A percentile compares a stretch with the other conserved stretches of the same genome.
phyloP scores from a whole-genome alignment of 2,888 invertebrate species.

The Gymnoscelis rufifasciata region DNA sequence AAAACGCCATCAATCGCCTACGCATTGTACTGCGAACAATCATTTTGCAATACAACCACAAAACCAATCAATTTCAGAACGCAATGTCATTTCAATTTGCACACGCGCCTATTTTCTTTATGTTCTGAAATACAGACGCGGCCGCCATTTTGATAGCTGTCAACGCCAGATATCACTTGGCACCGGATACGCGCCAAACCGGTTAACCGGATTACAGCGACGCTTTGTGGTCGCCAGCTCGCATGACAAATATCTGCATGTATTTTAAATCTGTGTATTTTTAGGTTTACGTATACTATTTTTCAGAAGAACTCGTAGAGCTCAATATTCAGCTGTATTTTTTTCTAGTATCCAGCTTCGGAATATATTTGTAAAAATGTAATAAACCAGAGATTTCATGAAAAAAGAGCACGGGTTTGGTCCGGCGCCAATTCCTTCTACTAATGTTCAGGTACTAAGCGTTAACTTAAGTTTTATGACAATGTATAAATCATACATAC shows the following conservation, averaged over 20 bases:
- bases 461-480: too few relatives aligned
- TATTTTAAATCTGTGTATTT: slow-evolving; percentile 43
- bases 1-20: slow-evolving; percentile 4
- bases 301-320: too few relatives aligned
- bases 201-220: slow-evolving; percentile 53
- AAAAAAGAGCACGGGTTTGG: too few relatives aligned
- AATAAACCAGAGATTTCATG: background rate
- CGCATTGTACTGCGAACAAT: slow-evolving; percentile 9
- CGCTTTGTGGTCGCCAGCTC: slow-evolving; percentile 47
- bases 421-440: too few relatives aligned
- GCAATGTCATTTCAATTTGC: slow-evolving; percentile 20
- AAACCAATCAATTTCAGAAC: slow-evolving; percentile 18
- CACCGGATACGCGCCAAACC: slow-evolving; percentile 48
- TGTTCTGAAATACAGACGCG: slow-evolving; percentile 24
- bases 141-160: slow-evolving; percentile 35
- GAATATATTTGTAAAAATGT: too few relatives aligned
- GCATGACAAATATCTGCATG: slow-evolving; percentile 41
- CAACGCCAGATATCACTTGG: slow-evolving; percentile 42
- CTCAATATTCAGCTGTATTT: too few relatives aligned
- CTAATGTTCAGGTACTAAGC: too few relatives aligned
- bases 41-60: slow-evolving; percentile 9
- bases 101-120: slow-evolving; percentile 23
- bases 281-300: slow-evolving; percentile 16
- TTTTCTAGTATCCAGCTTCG: too few relatives aligned
- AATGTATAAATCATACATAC: too few relatives aligned